phyloP scores from a whole-genome alignment of 2,113 vertebrate species.

The Meriones unguiculatus region DNA sequence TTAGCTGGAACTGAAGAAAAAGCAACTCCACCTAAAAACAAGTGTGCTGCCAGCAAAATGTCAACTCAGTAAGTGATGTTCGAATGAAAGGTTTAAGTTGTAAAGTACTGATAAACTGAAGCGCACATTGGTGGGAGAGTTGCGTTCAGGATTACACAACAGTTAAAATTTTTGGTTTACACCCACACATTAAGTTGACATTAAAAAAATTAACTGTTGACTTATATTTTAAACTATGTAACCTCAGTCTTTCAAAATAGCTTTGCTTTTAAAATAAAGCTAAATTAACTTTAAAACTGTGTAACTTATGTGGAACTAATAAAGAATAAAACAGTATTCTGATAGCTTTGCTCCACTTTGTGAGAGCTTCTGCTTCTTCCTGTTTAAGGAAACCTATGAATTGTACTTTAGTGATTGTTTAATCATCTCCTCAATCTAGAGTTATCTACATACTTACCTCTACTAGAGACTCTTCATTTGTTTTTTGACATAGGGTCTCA shows the following conservation, averaged over 20 bases:
- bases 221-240: constrained; percentile 57
- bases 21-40: constrained; percentile 38
- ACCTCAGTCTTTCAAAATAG: constrained; percentile 8
- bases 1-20: constrained; percentile 32
- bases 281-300: constrained; percentile 48
- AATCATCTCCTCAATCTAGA: neutral
- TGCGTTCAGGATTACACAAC: neutral
- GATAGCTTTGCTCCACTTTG: neutral
- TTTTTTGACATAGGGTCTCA: neutral
- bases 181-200: neutral
- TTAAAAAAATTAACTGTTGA: constrained; percentile 37
- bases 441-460: neutral
- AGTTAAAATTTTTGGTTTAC: constrained; percentile 41
- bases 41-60: constrained; percentile 16
- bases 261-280: constrained; percentile 49
- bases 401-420: constrained; percentile 15
- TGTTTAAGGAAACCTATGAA: neutral
- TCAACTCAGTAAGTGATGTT: constrained; percentile 27
- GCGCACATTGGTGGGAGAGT: constrained; percentile 24
- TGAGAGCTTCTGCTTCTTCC: neutral
- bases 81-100: neutral
- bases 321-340: constrained; percentile 44
- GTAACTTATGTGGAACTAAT: constrained; percentile 2
- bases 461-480: neutral
- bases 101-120: constrained; percentile 44